These are phyloP conservation scores for Heterotis niloticus DNA, from an alignment of 2,113 vertebrate species.

Conservation along the genomic window DNA sequence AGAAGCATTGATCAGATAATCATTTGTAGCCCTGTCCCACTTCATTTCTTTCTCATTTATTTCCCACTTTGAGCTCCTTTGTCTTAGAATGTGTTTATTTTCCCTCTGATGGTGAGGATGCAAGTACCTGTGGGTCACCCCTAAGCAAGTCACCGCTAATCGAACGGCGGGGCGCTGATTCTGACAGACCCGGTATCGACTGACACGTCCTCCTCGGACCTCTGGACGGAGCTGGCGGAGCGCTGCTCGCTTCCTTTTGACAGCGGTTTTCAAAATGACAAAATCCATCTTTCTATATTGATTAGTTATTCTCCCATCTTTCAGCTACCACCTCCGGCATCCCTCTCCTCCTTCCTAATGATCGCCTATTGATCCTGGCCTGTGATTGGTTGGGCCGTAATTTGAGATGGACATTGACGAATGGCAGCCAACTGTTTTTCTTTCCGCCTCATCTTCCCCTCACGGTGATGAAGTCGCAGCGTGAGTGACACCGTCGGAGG, in stretches of 20 bases:
- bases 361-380: constrained; percentile 75
- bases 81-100: neutral
- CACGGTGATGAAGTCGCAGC: constrained; percentile 69
- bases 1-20: constrained; percentile 57
- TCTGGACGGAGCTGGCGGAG: constrained; percentile 50
- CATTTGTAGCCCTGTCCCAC: constrained; percentile 29
- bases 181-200: constrained; percentile 38
- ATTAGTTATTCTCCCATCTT: constrained; percentile 71
- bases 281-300: constrained; percentile 61
- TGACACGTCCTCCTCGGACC: constrained; percentile 39
- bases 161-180: neutral
- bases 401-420: constrained; percentile 78
- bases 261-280: constrained; percentile 62
- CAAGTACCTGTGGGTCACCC: neutral
- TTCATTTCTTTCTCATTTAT: neutral
- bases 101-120: neutral
- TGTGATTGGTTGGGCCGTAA: constrained; percentile 75
- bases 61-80: neutral
- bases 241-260: constrained; percentile 39
- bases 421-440: constrained; percentile 70
- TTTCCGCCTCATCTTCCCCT: constrained; percentile 60
- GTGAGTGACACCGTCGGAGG: constrained; percentile 55
- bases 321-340: constrained; percentile 56
- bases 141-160: neutral
- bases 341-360: constrained; percentile 59